Conservation (phyloP, 2,888 invertebrate genomes). For the Heliconius cydno region DNA sequence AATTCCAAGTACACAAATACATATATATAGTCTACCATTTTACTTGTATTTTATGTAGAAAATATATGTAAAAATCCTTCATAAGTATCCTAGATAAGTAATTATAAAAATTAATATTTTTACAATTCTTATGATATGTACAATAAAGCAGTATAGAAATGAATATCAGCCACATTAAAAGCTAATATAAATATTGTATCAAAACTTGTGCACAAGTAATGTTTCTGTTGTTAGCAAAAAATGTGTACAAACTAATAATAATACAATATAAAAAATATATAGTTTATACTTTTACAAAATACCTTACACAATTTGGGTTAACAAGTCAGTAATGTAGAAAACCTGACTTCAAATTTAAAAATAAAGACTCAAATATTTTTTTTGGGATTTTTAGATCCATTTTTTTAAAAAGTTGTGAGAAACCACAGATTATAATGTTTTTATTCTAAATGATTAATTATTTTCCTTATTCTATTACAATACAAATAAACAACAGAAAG, state of each 20-base stretch:
- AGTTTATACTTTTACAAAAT: slow-evolving; percentile 56
- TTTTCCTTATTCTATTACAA: slow-evolving; percentile 16
- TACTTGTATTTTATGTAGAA: neutral
- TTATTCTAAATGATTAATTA: neutral
- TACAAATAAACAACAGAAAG: slow-evolving; percentile 18
- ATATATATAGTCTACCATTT: slow-evolving; percentile 8
- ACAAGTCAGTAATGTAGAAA: neutral
- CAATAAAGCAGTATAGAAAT: slow-evolving; percentile 49
- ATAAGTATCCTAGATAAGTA: slow-evolving; percentile 7
- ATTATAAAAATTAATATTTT: slow-evolving; percentile 22
- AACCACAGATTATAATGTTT: neutral
- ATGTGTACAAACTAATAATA: slow-evolving; percentile 63
- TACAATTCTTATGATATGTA: slow-evolving; percentile 41
- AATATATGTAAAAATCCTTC: neutral
- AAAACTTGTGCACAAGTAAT: slow-evolving; percentile 58
- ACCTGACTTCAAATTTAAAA: neutral
- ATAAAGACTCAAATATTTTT: neutral
- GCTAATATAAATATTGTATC: slow-evolving; percentile 57
- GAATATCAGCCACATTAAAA: slow-evolving; percentile 33
- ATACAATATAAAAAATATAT: slow-evolving; percentile 68
- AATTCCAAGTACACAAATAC: neutral
- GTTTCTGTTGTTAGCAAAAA: slow-evolving; percentile 63
- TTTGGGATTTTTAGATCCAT: neutral
- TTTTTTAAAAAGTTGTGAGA: neutral
- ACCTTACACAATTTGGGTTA: slow-evolving; percentile 13